Evolutionary conservation across 2,113 vertebrate species (phyloP).

Genomic region (Mionectes macconnelli): DNA sequence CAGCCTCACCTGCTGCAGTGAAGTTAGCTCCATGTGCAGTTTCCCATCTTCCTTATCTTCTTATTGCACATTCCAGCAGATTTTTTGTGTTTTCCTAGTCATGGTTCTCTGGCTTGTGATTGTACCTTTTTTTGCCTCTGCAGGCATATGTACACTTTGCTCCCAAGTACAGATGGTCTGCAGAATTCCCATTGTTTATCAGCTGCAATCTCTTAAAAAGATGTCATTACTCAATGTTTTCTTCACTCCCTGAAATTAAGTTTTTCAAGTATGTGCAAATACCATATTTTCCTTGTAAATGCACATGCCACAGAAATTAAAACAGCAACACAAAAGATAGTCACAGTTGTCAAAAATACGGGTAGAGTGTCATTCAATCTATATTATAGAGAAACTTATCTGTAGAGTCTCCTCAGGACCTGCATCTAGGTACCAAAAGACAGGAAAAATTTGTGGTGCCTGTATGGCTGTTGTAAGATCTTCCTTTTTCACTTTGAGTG

Average conservation of each 20-base stretch:
- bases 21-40: background rate
- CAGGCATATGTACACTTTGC: background rate
- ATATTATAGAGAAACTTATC: background rate
- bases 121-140: background rate
- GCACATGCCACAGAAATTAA: background rate
- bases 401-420: background rate
- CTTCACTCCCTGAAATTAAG: background rate
- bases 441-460: background rate
- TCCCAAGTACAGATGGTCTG: background rate
- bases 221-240: background rate
- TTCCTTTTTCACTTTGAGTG: background rate
- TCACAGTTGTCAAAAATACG: background rate
- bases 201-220: background rate
- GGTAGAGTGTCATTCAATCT: background rate
- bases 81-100: background rate
- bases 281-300: background rate
- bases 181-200: background rate
- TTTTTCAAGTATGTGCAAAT: background rate
- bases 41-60: background rate
- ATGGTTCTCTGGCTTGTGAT: background rate
- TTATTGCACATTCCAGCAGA: background rate
- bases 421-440: background rate
- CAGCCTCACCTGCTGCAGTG: background rate
- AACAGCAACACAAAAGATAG: background rate
- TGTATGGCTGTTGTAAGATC: background rate